A percentile compares a stretch with the other conserved stretches of the same genome.
Evolutionary conservation across 2,797 vertebrate genomes (phyloP).

Genomic region (Takifugu rubripes): DNA sequence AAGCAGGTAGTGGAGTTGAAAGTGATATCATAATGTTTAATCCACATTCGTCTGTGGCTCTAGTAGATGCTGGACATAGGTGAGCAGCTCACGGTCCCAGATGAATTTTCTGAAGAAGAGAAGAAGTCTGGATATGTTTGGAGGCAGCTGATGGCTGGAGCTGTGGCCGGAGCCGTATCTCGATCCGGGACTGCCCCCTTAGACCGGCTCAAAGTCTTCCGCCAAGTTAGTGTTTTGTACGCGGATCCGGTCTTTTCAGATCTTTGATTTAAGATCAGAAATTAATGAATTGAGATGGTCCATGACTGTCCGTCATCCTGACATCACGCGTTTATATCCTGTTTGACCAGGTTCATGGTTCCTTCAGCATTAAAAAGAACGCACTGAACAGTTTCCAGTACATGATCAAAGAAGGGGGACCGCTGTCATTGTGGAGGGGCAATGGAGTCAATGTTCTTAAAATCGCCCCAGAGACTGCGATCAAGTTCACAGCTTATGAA

Average conservation of each 20-base stretch:
- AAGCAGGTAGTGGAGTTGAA: neutral
- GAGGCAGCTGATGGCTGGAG: conserved; percentile 91
- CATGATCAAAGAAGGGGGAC: conserved; percentile 80
- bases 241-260: too few species aligned
- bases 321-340: neutral
- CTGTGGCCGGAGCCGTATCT: conserved; percentile 87
- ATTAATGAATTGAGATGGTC: neutral
- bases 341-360: conserved; percentile 70
- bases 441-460: conserved; percentile 88
- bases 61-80: conserved; percentile 94
- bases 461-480: conserved; percentile 86
- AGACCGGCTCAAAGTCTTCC: conserved; percentile 95
- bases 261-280: too few species aligned
- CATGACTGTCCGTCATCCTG: neutral
- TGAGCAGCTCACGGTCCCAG: conserved; percentile 89
- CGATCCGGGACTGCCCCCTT: conserved; percentile 91
- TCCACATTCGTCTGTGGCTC: neutral
- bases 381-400: conserved; percentile 70
- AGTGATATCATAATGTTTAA: neutral
- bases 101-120: conserved; percentile 95
- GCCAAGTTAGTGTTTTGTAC: conserved; percentile 79
- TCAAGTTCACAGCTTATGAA: conserved; percentile 88
- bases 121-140: conserved; percentile 90
- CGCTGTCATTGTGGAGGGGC: conserved; percentile 82
- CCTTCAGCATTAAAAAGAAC: conserved; percentile 64